Evolutionary conservation across 2,888 invertebrate species (phyloP), one percentile per base, ranked within the genome.

Genomic region (Polietes domitor): DNA sequence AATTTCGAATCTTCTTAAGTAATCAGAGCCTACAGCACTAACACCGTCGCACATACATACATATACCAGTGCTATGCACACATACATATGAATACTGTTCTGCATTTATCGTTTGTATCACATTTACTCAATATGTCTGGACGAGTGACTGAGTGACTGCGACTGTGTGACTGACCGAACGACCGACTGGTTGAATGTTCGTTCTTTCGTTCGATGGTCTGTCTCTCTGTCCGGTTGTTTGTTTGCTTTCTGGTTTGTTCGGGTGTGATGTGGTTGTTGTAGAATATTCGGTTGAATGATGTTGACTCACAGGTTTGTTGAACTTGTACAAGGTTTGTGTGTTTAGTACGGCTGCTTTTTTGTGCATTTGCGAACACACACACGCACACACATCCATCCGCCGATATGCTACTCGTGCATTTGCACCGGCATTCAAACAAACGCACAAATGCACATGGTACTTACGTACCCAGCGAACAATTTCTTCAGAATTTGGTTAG

Each of bases 231-330:
- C 32, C 6, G 58, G 53, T 28, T 71, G 43, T 47, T 55, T 73
- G 47, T 65, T 68, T 72, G 53, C 41, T 65, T 65, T n/a, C n/a
- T 72, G 53, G 41, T 55, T 53, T 73, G 47, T 55, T 68, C 55
- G 28, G 32, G 10, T 74, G 17, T 76, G 68, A 12, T 43, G 19
- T 58, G 12, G 71, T 53, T 72, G 32, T 21, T 63, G 47, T 32
- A 50, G 50, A 58, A 37, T 68, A 50, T 71, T 76, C 76, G 58
- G 1, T 74, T 73, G 75, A 71, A 76, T 85, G 65, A 78, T 79
- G 82, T 75, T 83, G 82, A 87, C 85, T 88, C 86, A 87, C 88
- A 87, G 90, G 89, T 89, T 89, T 89, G 77, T 90, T 90, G 90
- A 89, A 88, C 89, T 89, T 88, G 85, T 86, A 87, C 86, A 87